Evolutionary conservation across 1,140 invertebrate genomes (phyloP), one percentile per base, ranked within the genome.

Genomic region (Drosophila sulfurigaster): DNA sequence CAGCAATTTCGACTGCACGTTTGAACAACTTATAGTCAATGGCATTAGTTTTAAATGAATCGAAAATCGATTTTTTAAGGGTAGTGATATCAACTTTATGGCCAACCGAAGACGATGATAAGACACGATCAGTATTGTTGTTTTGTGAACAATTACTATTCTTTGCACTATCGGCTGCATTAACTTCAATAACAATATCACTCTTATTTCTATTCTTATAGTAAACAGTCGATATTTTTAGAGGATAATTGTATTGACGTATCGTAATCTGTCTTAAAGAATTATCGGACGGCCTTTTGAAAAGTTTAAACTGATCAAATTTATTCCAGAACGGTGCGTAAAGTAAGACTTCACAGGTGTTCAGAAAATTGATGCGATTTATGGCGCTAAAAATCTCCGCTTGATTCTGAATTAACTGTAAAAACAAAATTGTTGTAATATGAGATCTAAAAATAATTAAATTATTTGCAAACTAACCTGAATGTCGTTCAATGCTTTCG

Each of bases 401-500:
- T 25, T 60, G 11, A 16, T 48, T 13, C 45, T 10, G n/a, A 8
- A 60, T 32, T 25, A 46, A 38, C 35, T 35, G 11, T 48, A 25
- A 46, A 13, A 60, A 25, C 20, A 25, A 25, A 25, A 25, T 25
- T n/a, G 1, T 15, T 7, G 1, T 38, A 38, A 4, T 38, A 2
- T 16, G 0, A 56, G 1, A 15, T 7, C 2, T 5, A 56, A 11
- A 3, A 38, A 8, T 38, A 10, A 10, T 3, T 3, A 11, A 38
- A 10, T 3, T 38, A 38, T 38, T 32, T 38, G 7, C 7, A 8
- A 38, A 32, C 56, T 60, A 32, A 60, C 58, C 58, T 46, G 25
- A 30, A 60, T 60, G 15, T 60, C 58, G 13, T 15, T 30, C 6
- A 60, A n/a, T 30, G 58, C 43, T n/a, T 8, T 3, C 13, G 25